Evolutionary conservation across 1,140 invertebrate species (phyloP), one percentile per base, ranked within the genome.

Genomic region (Leptopilina clavipes): DNA sequence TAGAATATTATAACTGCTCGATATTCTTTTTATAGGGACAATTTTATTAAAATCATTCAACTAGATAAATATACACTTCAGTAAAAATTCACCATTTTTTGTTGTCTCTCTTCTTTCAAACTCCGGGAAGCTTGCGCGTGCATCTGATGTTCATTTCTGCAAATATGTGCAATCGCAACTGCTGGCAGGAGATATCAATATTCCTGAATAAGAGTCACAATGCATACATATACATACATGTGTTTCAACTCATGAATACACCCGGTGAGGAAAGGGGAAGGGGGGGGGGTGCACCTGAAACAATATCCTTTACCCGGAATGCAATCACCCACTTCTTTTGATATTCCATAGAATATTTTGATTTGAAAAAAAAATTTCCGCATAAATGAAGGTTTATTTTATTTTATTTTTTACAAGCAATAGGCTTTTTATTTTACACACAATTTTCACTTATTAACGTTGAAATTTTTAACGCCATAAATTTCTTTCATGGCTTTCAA

Each of bases 91-190:
- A n/a, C n/a, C n/a, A 9, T 40, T 40, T 17, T 52, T 5, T n/a
- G 14, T 52, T n/a, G 0, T 17, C 5, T 17, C 17, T 52, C 0
- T 52, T 17, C n/a, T 52, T 52, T 52, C 48, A 52, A 52, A 40
- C 3, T 17, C 0, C 1, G 25, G 5, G 48, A 52, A n/a, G 48
- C n/a, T 52, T 52, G n/a, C n/a, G 14, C 14, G 48, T 52, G 14
- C n/a, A 52, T 52, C 48, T 52, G 48, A 52, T 52, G 48, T 52
- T 52, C n/a, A 45, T 45, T 45, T n/a, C 44, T 17, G n/a, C 48
- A 52, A 52, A 52, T 52, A 52, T 52, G 48, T 52, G 48, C 14
- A 52, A 52, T 52, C n/a, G 48, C 48, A 52, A 52, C 48, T 52
- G 48, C 48, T 17, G 48, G 48, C 48, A 17, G 48, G 48, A 52